phyloP scores from a whole-genome alignment of 92 coral and sea anemone genomes.

The Isaurus tuberculatus region DNA sequence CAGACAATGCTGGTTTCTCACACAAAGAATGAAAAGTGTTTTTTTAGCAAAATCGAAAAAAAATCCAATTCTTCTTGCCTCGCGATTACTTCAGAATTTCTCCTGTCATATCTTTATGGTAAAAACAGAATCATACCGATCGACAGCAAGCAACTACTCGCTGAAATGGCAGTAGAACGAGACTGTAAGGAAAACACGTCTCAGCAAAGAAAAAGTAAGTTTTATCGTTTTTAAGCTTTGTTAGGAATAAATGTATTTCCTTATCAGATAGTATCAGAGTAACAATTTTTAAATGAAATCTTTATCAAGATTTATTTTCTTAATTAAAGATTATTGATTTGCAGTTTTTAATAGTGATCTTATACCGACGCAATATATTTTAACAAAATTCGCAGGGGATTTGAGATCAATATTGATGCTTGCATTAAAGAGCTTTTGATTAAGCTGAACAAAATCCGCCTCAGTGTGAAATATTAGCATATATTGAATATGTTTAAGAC shows the following conservation, averaged over 20 bases:
- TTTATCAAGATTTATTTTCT: not conserved
- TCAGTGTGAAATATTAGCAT: too few relatives aligned
- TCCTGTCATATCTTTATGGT: constrained; percentile 43
- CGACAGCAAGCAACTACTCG: constrained; percentile 36
- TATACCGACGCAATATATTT: constrained; percentile 24
- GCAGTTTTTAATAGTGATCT: constrained; percentile 1
- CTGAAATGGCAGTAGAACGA: constrained; percentile 7
- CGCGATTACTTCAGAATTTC: constrained; percentile 12
- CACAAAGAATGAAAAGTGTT: not conserved
- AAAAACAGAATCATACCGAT: constrained; percentile 49
- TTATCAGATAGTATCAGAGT: not conserved
- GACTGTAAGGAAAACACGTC: not conserved
- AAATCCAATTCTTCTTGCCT: not conserved
- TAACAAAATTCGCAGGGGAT: constrained; percentile 17
- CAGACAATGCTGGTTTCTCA: constrained; percentile 2
- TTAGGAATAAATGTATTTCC: not conserved
- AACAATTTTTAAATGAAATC: not conserved
- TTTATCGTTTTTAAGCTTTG: not conserved
- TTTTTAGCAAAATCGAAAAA: not conserved
- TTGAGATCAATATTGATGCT: constrained; percentile 6
- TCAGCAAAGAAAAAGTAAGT: not conserved
- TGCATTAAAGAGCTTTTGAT: not conserved
- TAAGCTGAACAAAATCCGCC: too few relatives aligned
- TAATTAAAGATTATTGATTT: not conserved
- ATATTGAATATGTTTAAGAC: too few relatives aligned